Conservation (phyloP, 2,797 vertebrate species). For the Eupleurogrammus muticus region DNA sequence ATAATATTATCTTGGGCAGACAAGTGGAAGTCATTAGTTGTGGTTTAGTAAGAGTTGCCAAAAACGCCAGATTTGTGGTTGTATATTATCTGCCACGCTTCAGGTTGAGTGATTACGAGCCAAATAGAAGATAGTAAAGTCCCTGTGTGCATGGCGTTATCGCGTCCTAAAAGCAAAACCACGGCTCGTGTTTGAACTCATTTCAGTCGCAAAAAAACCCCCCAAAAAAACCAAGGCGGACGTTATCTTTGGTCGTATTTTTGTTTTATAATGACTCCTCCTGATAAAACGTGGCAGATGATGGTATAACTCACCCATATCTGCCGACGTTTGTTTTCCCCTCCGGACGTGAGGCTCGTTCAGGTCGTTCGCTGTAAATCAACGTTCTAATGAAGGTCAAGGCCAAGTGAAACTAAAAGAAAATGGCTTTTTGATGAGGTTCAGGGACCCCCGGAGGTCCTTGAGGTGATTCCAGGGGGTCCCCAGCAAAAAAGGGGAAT, state of each 20-base stretch:
- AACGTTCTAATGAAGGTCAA: conserved; percentile 43
- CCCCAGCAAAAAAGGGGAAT: no score
- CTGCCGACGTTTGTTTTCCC: conserved; percentile 58
- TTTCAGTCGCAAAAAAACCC: conserved; percentile 4
- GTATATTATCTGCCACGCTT: conserved; percentile 59
- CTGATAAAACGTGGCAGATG: conserved; percentile 60
- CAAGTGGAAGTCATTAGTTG: conserved; percentile 60
- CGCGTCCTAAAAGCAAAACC: conserved; percentile 54
- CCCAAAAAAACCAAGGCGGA: background rate
- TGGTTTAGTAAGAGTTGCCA: conserved; percentile 60
- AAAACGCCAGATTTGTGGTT: conserved; percentile 46
- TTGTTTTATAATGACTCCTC: conserved; percentile 58
- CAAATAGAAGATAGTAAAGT: conserved; percentile 67
- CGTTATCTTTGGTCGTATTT: conserved; percentile 64
- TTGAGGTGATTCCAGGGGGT: no score
- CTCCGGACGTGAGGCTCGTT: conserved; percentile 30
- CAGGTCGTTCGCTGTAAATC: conserved; percentile 46
- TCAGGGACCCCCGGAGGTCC: no score
- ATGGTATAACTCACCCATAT: conserved; percentile 65
- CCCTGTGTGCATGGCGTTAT: conserved; percentile 46
- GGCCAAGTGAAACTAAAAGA: conserved; percentile 28
- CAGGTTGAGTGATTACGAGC: conserved; percentile 63
- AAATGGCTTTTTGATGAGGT: conserved; percentile 18
- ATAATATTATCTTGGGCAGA: conserved; percentile 64
- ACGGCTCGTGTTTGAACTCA: conserved; percentile 48